Percentiles rank a stretch among this genome's conserved stretches.
Conservation (phyloP, 2,888 invertebrate genomes). For the Ectemnius lituratus region DNA sequence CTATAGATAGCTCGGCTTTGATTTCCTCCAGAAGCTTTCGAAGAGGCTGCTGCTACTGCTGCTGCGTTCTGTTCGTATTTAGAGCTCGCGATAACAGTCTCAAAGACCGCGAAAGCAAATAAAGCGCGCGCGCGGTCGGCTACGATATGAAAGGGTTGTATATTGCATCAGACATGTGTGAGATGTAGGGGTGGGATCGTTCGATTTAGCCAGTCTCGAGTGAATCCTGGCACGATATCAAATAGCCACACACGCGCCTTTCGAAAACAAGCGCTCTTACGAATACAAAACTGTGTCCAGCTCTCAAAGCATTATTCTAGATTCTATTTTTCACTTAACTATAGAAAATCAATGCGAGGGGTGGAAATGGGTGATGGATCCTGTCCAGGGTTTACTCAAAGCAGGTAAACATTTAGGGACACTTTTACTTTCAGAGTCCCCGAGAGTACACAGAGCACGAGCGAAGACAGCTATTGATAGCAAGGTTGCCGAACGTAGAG, state of each 20-base stretch:
- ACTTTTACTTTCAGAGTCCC: slow-evolving; percentile 67
- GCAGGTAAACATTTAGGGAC: background rate
- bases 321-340: background rate
- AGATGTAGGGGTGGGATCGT: slow-evolving; percentile 11
- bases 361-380: background rate
- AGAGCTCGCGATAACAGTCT: too few relatives aligned
- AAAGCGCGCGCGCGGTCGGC: slow-evolving; percentile 1
- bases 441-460: slow-evolving; percentile 94
- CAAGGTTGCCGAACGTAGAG: slow-evolving; percentile 90
- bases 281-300: slow-evolving; percentile 12
- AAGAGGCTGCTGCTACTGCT: too few relatives aligned
- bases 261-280: slow-evolving; percentile 53
- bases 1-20: too few relatives aligned
- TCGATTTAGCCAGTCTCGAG: slow-evolving; percentile 20
- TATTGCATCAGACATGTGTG: slow-evolving; percentile 8
- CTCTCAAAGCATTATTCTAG: background rate
- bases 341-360: background rate
- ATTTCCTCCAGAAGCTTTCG: too few relatives aligned
- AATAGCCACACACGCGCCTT: slow-evolving; percentile 21
- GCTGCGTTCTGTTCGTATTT: too few relatives aligned
- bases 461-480: slow-evolving; percentile 91
- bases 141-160: slow-evolving; percentile 29
- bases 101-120: background rate
- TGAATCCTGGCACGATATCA: slow-evolving; percentile 42
- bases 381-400: background rate